phyloP scores from a whole-genome alignment of 1,140 invertebrate genomes.

The Homarus americanus region DNA sequence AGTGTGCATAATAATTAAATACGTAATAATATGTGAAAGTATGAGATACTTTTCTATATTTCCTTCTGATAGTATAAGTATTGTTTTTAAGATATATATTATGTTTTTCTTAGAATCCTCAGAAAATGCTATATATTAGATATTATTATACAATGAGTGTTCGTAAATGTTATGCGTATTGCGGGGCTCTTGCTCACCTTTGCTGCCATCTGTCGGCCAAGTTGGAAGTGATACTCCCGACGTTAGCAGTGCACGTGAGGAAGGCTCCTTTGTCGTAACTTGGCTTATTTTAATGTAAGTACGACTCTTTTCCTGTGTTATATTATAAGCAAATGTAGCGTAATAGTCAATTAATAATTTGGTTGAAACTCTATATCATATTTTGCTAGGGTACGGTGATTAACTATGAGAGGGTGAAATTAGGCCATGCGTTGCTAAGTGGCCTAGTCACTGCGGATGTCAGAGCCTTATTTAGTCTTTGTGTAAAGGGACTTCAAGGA shows the following conservation, averaged over 20 bases:
- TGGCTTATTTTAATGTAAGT: conserved; percentile 47
- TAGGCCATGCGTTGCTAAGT: conserved; percentile 48
- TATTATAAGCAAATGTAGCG: background rate
- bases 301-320: background rate
- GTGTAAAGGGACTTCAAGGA: background rate
- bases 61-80: too few relatives aligned
- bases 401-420: background rate
- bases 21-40: too few relatives aligned
- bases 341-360: too few relatives aligned
- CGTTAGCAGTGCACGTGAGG: conserved; percentile 50
- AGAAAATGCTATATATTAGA: background rate
- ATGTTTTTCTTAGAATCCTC: too few relatives aligned
- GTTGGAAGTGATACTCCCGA: conserved; percentile 63
- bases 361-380: background rate
- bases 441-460: conserved; percentile 6
- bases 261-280: conserved; percentile 14
- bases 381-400: background rate
- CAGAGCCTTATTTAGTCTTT: conserved; percentile 58
- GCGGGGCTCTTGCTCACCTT: background rate
- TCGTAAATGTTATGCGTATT: background rate
- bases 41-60: too few relatives aligned
- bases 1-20: background rate
- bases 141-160: background rate
- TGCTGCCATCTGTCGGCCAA: conserved; percentile 42
- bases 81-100: too few relatives aligned